Conservation (phyloP, 2,113 vertebrate genomes). For the Nannobrachium achirus region DNA sequence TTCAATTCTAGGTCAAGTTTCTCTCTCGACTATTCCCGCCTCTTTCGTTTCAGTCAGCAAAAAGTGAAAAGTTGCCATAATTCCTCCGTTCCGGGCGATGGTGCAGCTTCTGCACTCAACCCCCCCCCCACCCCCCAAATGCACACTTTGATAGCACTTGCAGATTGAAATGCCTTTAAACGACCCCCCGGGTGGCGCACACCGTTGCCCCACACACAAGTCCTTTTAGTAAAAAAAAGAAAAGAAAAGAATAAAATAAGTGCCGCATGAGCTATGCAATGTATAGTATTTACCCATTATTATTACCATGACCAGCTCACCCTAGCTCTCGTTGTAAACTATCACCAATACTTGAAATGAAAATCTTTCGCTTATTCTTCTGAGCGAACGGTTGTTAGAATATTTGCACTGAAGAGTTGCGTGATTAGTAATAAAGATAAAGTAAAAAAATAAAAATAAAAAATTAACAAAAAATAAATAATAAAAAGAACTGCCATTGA, state of each 20-base stretch:
- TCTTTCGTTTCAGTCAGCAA: slow-evolving; percentile 38
- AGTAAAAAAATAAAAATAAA: slow-evolving; percentile 30
- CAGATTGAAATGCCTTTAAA: slow-evolving; percentile 87
- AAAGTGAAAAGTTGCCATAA: slow-evolving; percentile 66
- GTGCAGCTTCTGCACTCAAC: slow-evolving; percentile 78
- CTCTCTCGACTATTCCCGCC: background rate
- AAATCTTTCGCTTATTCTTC: slow-evolving; percentile 89
- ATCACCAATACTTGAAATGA: slow-evolving; percentile 94
- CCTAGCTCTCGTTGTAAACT: slow-evolving; percentile 80
- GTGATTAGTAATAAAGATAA: slow-evolving; percentile 79
- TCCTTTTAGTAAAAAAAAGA: slow-evolving; percentile 52
- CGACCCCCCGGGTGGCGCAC: slow-evolving; percentile 79
- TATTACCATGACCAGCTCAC: slow-evolving; percentile 83
- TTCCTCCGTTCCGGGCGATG: slow-evolving; percentile 70
- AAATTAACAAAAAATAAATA: slow-evolving; percentile 51
- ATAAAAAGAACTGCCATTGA: slow-evolving; percentile 88
- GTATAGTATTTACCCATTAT: slow-evolving; percentile 83
- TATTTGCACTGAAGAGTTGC: slow-evolving; percentile 98
- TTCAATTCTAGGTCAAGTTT: slow-evolving; percentile 8
- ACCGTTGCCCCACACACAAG: slow-evolving; percentile 68
- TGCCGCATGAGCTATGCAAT: slow-evolving; percentile 98
- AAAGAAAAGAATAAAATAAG: slow-evolving; percentile 73
- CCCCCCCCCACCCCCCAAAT: slow-evolving; percentile 74
- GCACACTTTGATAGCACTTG: slow-evolving; percentile 89
- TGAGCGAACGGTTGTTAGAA: slow-evolving; percentile 89